Percentiles rank a stretch among this genome's conserved stretches.
These are phyloP conservation scores for Microcebus murinus DNA, from an alignment of 2,113 vertebrate species.

Conservation along the genomic window DNA sequence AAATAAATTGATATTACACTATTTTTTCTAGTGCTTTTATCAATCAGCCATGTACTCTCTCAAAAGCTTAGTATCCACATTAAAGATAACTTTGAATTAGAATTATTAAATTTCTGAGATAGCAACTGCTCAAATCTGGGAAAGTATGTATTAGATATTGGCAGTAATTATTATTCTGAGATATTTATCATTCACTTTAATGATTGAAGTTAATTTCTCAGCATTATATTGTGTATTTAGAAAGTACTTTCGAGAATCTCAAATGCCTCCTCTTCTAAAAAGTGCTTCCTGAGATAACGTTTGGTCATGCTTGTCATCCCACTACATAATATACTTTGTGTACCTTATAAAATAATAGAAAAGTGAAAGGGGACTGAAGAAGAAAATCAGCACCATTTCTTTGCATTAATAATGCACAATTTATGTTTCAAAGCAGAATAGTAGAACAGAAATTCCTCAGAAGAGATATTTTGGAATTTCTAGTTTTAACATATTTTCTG, in stretches of 20 bases:
- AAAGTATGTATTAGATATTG: background rate
- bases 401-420: slow-evolving; percentile 82
- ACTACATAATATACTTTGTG: slow-evolving; percentile 71
- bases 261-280: background rate
- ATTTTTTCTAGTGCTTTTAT: slow-evolving; percentile 36
- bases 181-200: background rate
- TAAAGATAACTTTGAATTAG: slow-evolving; percentile 11
- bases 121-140: background rate
- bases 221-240: background rate
- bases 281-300: background rate
- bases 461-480: background rate
- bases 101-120: slow-evolving; percentile 14
- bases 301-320: background rate
- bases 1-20: background rate
- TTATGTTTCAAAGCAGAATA: background rate
- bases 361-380: slow-evolving; percentile 57
- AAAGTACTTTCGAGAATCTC: slow-evolving; percentile 45
- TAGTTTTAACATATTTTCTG: slow-evolving; percentile 33
- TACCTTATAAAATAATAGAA: slow-evolving; percentile 72
- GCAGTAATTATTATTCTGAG: background rate
- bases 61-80: background rate
- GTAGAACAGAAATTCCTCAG: background rate
- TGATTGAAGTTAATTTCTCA: background rate
- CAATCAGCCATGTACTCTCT: background rate
- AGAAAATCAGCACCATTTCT: slow-evolving; percentile 69